Percentiles rank a stretch among this genome's conserved stretches.
Conservation (phyloP, 2,888 invertebrate species). For the Flexamia atlantica region DNA sequence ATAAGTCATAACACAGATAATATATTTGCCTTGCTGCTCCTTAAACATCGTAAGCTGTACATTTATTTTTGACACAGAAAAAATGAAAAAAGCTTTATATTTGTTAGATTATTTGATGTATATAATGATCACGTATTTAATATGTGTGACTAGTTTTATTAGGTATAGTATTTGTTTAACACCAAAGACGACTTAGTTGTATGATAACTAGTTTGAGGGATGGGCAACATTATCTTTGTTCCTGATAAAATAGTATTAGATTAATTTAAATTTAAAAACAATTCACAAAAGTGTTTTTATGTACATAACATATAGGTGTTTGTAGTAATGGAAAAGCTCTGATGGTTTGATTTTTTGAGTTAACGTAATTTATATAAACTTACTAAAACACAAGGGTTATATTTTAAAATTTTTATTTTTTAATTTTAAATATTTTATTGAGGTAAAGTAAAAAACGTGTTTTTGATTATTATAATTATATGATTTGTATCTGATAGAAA, state of each 20-base stretch:
- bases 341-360: too few relatives aligned
- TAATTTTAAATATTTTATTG: too few relatives aligned
- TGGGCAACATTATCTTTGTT: neutral
- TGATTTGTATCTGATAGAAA: too few relatives aligned
- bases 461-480: too few relatives aligned
- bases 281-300: neutral
- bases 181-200: conserved; percentile 31
- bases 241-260: conserved; percentile 1
- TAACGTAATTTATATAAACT: neutral
- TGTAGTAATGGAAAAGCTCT: neutral
- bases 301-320: neutral
- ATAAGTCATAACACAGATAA: conserved; percentile 14
- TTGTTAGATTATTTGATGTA: neutral
- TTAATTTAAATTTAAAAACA: neutral
- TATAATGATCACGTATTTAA: conserved; percentile 6
- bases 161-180: conserved; percentile 2
- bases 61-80: conserved; percentile 1
- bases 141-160: conserved; percentile 11
- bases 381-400: too few relatives aligned
- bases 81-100: conserved; percentile 1
- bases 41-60: neutral
- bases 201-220: neutral
- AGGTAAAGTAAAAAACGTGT: too few relatives aligned
- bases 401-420: too few relatives aligned
- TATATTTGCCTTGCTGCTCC: conserved; percentile 29